Percentiles rank a stretch among this genome's conserved stretches.
Evolutionary conservation across 2,113 vertebrate genomes (phyloP).

Genomic region (Zingel zingel): DNA sequence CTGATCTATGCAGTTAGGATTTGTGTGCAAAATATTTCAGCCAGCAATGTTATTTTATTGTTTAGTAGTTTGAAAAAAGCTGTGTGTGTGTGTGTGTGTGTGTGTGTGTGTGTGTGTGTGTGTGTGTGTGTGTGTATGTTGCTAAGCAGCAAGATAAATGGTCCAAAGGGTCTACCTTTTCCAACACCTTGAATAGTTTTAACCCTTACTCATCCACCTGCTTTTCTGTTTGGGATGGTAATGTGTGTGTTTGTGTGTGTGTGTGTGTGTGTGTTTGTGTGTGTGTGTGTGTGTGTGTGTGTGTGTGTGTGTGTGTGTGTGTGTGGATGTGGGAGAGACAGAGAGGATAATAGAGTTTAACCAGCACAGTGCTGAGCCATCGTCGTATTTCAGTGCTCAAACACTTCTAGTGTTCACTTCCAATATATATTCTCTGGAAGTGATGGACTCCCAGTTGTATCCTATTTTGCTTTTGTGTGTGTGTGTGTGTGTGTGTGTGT

Average conservation of each 20-base stretch:
- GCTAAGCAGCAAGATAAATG: slow-evolving; percentile 66
- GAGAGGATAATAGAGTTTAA: slow-evolving; percentile 21
- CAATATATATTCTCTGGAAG: slow-evolving; percentile 22
- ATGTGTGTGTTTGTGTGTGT: background rate
- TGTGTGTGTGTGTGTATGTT: slow-evolving; percentile 41
- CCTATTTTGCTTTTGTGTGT: background rate
- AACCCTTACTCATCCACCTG: slow-evolving; percentile 30
- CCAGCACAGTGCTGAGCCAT: slow-evolving; percentile 13
- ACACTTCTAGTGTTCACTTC: slow-evolving; percentile 5
- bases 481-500: too few species aligned
- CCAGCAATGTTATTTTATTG: slow-evolving; percentile 42
- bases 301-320: slow-evolving; percentile 9
- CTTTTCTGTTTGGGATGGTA: slow-evolving; percentile 10
- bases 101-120: too few species aligned
- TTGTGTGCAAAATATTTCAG: slow-evolving; percentile 37
- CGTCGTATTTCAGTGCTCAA: background rate
- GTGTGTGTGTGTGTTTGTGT: background rate
- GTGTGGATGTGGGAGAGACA: background rate
- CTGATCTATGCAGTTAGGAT: background rate
- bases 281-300: slow-evolving; percentile 9
- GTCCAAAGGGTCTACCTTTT: slow-evolving; percentile 38
- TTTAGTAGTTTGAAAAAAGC: slow-evolving; percentile 37
- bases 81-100: background rate
- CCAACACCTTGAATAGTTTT: slow-evolving; percentile 5
- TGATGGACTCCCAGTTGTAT: slow-evolving; percentile 39